Evolutionary conservation across 2,113 vertebrate species (phyloP).

Genomic region (Naja naja): DNA sequence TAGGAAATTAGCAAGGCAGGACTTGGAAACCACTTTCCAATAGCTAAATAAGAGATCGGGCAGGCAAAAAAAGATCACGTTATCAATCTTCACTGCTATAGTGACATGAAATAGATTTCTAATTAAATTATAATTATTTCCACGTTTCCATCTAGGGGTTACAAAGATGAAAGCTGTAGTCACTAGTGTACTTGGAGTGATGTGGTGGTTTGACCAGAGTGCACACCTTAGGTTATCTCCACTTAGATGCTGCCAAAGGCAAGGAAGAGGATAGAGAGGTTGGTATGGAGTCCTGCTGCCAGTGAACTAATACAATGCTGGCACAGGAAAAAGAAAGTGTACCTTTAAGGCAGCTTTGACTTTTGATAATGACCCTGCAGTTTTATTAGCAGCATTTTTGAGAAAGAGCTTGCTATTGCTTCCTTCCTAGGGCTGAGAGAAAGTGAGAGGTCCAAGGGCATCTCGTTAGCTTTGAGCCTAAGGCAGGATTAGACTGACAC

Average conservation of each 20-base stretch:
- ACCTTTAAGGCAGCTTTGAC: not conserved
- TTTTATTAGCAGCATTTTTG: not conserved
- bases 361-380: not conserved
- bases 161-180: not conserved
- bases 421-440: not conserved
- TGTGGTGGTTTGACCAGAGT: not conserved
- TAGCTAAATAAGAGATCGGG: not conserved
- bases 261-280: not conserved
- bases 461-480: not conserved
- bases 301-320: not conserved
- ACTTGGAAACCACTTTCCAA: not conserved
- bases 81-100: not conserved
- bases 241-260: not conserved
- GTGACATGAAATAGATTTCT: not conserved
- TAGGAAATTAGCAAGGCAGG: not conserved
- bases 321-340: not conserved
- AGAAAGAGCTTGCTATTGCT: not conserved
- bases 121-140: not conserved
- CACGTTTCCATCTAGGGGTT: not conserved
- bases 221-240: not conserved
- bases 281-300: not conserved
- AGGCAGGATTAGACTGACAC: not conserved
- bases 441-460: not conserved
- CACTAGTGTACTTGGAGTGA: not conserved
- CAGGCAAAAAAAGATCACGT: not conserved